phyloP scores from a whole-genome alignment of 2,888 invertebrate genomes.

The Drosophila incognita region DNA sequence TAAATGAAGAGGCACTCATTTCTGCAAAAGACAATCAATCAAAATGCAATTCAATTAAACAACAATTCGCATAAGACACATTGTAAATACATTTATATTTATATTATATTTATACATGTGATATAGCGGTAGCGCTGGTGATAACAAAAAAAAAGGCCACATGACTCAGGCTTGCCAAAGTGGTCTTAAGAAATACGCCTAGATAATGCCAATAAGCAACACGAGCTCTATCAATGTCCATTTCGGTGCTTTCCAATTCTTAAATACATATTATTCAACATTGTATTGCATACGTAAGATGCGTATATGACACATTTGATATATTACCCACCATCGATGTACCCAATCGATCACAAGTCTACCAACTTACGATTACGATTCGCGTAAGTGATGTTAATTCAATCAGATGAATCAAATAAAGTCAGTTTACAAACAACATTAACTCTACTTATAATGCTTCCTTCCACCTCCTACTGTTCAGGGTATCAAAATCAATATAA shows the following conservation, averaged over 20 bases:
- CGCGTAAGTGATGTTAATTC: background rate
- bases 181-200: background rate
- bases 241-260: background rate
- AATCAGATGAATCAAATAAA: background rate
- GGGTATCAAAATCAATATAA: background rate
- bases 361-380: background rate
- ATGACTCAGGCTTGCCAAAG: background rate
- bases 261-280: background rate
- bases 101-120: background rate
- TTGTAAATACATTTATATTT: background rate
- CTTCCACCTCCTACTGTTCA: background rate
- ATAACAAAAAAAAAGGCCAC: slow-evolving; percentile 1
- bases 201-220: background rate
- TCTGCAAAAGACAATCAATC: slow-evolving; percentile 46
- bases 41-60: slow-evolving; percentile 24
- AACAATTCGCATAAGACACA: background rate
- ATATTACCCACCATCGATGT: background rate
- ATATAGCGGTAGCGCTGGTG: background rate
- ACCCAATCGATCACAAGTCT: background rate
- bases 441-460: background rate
- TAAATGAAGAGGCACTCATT: slow-evolving; percentile 68
- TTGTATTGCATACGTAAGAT: background rate
- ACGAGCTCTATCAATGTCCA: background rate
- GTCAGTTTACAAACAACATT: background rate
- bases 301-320: background rate